Evolutionary conservation across 2,113 vertebrate genomes (phyloP).

Genomic region (Naja naja): DNA sequence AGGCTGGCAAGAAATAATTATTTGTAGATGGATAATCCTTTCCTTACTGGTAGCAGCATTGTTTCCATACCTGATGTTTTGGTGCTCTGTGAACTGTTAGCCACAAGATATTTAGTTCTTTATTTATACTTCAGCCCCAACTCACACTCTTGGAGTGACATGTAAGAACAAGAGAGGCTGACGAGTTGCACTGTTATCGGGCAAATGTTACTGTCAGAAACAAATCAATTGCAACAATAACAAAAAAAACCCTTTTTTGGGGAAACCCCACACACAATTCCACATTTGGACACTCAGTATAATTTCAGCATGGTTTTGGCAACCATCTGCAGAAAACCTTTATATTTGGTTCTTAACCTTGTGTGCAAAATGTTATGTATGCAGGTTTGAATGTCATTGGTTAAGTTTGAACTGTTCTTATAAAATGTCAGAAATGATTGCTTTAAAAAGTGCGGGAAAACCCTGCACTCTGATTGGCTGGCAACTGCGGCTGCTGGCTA

Average conservation of each 20-base stretch:
- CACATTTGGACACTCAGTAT: neutral
- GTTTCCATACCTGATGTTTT: neutral
- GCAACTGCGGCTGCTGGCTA: too few species aligned
- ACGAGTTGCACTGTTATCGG: neutral
- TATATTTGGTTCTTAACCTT: neutral
- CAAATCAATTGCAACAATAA: neutral
- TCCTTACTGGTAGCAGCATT: neutral
- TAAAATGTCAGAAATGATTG: too few species aligned
- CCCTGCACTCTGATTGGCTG: too few species aligned
- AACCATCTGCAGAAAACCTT: neutral
- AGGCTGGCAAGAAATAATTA: neutral
- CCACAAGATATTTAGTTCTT: conserved; percentile 6
- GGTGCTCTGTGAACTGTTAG: neutral
- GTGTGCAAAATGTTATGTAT: too few species aligned
- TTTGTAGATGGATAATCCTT: neutral
- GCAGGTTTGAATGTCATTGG: too few species aligned
- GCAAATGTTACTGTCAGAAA: neutral
- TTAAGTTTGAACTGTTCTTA: too few species aligned
- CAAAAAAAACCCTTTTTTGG: neutral
- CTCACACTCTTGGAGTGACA: neutral
- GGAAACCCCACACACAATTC: neutral
- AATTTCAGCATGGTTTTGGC: neutral
- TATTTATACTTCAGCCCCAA: neutral
- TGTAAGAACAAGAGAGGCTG: conserved; percentile 18
- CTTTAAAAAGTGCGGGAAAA: too few species aligned